A percentile compares a stretch with the other conserved stretches of the same genome.
Conservation (phyloP, 2,797 vertebrate species). For the Micrastur ruficollis region DNA sequence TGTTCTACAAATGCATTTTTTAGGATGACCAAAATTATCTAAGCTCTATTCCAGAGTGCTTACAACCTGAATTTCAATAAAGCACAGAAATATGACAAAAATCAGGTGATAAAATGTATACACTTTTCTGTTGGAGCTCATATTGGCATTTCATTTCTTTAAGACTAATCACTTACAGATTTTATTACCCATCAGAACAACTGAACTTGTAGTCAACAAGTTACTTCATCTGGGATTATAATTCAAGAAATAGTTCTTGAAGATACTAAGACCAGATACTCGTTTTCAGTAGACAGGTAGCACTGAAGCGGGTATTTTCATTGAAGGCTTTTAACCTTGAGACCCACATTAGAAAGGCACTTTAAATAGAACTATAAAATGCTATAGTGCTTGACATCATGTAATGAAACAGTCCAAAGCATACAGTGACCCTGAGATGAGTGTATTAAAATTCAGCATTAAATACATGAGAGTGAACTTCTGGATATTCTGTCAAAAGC, state of each 20-base stretch:
- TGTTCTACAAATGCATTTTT: not conserved
- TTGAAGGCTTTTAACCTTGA: not conserved
- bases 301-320: not conserved
- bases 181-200: not conserved
- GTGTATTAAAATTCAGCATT: not conserved
- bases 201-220: not conserved
- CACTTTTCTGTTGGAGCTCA: not conserved
- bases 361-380: not conserved
- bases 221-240: not conserved
- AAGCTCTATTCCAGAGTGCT: not conserved
- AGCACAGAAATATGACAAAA: not conserved
- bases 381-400: not conserved
- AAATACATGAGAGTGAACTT: not conserved
- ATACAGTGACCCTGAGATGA: not conserved
- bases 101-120: not conserved
- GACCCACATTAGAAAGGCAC: not conserved
- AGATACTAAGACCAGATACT: not conserved
- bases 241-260: not conserved
- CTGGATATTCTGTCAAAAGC: not conserved
- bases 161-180: not conserved
- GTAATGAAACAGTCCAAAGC: not conserved
- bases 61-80: not conserved
- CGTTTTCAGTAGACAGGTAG: not conserved
- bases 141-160: not conserved
- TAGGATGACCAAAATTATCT: not conserved